Evolutionary conservation across 2,113 vertebrate species (phyloP).

Genomic region (Misgurnus anguillicaudatus): DNA sequence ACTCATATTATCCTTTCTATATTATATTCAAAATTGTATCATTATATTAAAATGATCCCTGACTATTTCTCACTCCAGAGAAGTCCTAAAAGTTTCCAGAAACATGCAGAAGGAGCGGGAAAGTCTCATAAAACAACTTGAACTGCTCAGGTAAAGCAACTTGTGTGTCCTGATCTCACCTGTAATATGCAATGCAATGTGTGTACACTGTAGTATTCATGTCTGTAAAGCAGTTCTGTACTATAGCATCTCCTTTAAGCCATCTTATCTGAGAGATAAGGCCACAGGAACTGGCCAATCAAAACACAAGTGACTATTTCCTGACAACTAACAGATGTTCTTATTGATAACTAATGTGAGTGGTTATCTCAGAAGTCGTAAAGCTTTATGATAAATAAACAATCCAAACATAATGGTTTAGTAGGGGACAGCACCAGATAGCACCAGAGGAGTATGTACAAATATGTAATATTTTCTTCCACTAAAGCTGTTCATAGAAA

Average conservation of each 20-base stretch:
- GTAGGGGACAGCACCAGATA: too few species aligned
- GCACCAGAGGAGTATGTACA: too few species aligned
- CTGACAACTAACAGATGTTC: background rate
- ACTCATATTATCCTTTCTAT: too few species aligned
- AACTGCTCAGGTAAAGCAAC: conserved; percentile 84
- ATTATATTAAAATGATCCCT: too few species aligned
- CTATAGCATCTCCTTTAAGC: background rate
- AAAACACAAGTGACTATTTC: background rate
- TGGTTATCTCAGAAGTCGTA: background rate
- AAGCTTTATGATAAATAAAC: background rate
- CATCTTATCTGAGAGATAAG: conserved; percentile 10
- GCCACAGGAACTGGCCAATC: background rate
- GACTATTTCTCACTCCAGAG: conserved; percentile 66
- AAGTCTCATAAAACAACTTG: conserved; percentile 89
- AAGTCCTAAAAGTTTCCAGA: conserved; percentile 84
- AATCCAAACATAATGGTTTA: background rate
- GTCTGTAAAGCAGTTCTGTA: background rate
- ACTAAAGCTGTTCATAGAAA: too few species aligned
- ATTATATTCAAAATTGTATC: too few species aligned
- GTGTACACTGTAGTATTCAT: background rate
- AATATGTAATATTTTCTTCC: too few species aligned
- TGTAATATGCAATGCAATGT: background rate
- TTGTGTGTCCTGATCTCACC: background rate
- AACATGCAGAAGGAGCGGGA: conserved; percentile 97
- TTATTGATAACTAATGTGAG: background rate